These are phyloP conservation scores for Eustalomyia histrio DNA, from an alignment of 2,888 invertebrate genomes.

Conservation along the genomic window DNA sequence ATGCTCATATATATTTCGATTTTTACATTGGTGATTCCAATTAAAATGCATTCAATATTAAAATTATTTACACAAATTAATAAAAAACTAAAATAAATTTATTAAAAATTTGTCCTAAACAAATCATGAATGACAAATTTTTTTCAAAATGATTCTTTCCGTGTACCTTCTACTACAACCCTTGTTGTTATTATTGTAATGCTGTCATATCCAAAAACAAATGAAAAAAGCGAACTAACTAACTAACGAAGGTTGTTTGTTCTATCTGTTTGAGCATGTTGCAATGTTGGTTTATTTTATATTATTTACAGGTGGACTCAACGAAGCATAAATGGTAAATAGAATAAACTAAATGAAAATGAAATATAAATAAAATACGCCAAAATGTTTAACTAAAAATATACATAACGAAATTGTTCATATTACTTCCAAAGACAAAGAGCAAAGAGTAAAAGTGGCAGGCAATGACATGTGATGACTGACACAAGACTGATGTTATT, in stretches of 20 bases:
- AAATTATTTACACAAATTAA: too few species aligned
- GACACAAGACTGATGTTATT: conserved; percentile 60
- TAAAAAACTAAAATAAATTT: too few species aligned
- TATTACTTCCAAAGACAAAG: neutral
- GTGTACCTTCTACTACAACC: too few species aligned
- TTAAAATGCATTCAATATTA: too few species aligned
- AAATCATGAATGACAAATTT: too few species aligned
- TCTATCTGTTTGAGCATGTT: conserved; percentile 13
- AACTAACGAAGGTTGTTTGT: conserved; percentile 23
- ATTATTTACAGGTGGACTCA: conserved; percentile 53
- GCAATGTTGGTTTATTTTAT: conserved; percentile 40
- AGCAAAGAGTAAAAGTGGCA: conserved; percentile 30
- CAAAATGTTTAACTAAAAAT: conserved; percentile 13
- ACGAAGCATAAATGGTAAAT: conserved; percentile 58
- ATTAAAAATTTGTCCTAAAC: too few species aligned
- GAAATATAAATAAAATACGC: conserved; percentile 40
- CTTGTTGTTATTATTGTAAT: too few species aligned
- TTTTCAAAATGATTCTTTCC: too few species aligned
- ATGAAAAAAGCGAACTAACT: too few species aligned
- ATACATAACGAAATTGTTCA: neutral
- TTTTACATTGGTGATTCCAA: too few species aligned
- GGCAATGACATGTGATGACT: conserved; percentile 61
- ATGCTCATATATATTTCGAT: too few species aligned
- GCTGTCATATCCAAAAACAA: conserved; percentile 15
- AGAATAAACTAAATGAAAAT: conserved; percentile 43